Base-by-base conservation (phyloP, 2,888 invertebrate genomes). In the Conus canariensis region DNA sequence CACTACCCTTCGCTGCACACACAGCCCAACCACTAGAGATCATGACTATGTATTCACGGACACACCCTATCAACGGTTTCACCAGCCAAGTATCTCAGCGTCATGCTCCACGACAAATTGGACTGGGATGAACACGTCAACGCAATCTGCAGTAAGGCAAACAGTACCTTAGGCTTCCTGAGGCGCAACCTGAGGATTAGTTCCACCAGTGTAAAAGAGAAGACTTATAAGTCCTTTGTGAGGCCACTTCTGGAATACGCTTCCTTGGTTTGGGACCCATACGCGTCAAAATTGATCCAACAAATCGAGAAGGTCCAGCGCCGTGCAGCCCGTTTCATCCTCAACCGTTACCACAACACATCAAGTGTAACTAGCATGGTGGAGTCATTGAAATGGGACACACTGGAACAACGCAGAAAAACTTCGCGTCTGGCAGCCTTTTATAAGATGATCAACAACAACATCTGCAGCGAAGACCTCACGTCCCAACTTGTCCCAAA, bases 141-240 rank as follows among this genome's bases (percentile, higher is more conserved):
- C 25, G 22, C 10, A 14, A 16, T 74, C n/a, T 74, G 74, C 74
- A 22, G 25, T 22, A 74, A 74, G 22, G 74, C 74, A 2, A 74
- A 22, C 74, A 16, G 10, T 10, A 74, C 74, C 8, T n/a, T 74
- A n/a, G 74, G 74, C 22, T 74, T 74, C 74, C n/a, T 25, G 22
- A 74, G n/a, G 22, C n/a, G n/a, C 22, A 74, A 74, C 74, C 74
- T 74, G 74, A 74, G 22, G 74, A 74, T 74, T n/a, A 74, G 74
- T n/a, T n/a, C 6, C 74, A n/a, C n/a, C 74, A 74, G n/a, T 22
- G 22, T 74, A 16, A 16, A 74, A 22, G 22, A 25, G 8, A 74
- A 8, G n/a, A 25, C 74, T 10, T 25, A 74, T n/a, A 74, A 25
- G 9, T 3, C 9, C 9, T 74, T 22, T 74, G 45, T 25, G 45